Conservation (phyloP, 2,797 vertebrate genomes). For the Melanotaenia maccullochi region DNA sequence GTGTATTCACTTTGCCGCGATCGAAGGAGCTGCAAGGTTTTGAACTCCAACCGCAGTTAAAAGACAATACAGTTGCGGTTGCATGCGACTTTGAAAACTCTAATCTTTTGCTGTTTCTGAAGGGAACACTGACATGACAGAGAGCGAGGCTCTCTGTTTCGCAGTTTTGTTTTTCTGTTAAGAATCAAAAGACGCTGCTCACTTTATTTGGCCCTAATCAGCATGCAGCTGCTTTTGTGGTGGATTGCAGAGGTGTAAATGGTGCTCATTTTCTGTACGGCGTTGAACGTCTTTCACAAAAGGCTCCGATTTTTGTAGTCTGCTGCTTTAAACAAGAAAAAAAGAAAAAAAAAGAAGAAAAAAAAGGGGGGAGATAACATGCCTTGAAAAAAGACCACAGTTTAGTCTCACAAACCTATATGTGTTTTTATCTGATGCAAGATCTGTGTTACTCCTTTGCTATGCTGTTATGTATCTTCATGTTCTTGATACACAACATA, state of each 20-base stretch:
- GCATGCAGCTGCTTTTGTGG: constrained; percentile 77
- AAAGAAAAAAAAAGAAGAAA: constrained; percentile 19
- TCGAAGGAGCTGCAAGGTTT: constrained; percentile 72
- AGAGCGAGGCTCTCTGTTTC: constrained; percentile 59
- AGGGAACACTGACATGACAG: constrained; percentile 72
- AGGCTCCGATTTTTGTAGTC: constrained; percentile 54
- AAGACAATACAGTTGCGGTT: constrained; percentile 72
- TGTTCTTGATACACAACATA: constrained; percentile 33
- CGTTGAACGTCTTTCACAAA: constrained; percentile 53
- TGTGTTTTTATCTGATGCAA: constrained; percentile 59
- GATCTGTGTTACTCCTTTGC: constrained; percentile 67
- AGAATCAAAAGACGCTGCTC: constrained; percentile 74
- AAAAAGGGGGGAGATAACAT: constrained; percentile 31
- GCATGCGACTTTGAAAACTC: constrained; percentile 79
- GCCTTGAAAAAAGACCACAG: constrained; percentile 60
- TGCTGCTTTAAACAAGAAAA: constrained; percentile 47
- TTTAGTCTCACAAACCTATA: constrained; percentile 64
- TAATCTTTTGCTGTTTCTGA: constrained; percentile 66
- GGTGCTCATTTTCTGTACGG: constrained; percentile 56
- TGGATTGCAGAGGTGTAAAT: constrained; percentile 77
- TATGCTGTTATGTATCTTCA: constrained; percentile 55
- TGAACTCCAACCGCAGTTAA: constrained; percentile 79
- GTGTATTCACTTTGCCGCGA: constrained; percentile 64
- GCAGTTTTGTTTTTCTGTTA: constrained; percentile 77
- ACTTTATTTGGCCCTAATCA: constrained; percentile 80